Base-by-base conservation (phyloP, 2,113 vertebrate species). In the Chaenocephalus aceratus region DNA sequence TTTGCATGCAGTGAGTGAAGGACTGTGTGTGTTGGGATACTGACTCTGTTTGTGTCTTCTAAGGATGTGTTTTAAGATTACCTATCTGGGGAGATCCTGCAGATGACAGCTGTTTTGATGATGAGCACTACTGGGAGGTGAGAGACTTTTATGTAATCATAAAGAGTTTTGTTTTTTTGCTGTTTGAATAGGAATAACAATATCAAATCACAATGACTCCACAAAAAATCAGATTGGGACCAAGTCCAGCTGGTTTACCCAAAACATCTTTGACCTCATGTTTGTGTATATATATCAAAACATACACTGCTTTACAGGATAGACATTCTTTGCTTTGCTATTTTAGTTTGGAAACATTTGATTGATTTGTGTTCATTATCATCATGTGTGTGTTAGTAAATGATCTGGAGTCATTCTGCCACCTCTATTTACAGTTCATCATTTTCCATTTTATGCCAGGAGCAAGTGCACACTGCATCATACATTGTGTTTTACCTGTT, bases 121-220 rank as follows among this genome's bases (percentile, higher is more conserved):
- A 99, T 49, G 93, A 88, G 3, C 0, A 95, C 2, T 99, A 99
- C 89, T 99, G 98, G 98, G 96, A 98, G 97, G 98, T 99, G 81
- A 96, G 96, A 60, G 10, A 72, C 12, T 0, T 6, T 30, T 48
- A 44, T 30, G 67, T 68, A 11, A 13, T 14, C 34, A 23, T 30
- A 12, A 67, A 7, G 34, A 73, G 10, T 41, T 41, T 41, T 7
- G 5, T 0, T 58, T 77, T 63, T 75, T 45, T n/a, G 6, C 48
- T 61, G 7, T 45, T 60, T 21, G 15, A 71, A 41, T 41, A 41
- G 36, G 36, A 51, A 71, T 30, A 21, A 15, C 18, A 44, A 52
- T 51, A 72, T 72, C 54, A 67, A 44, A 7, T 73, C n/a, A 61
- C 13, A 34, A 10, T 13, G 49, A 41, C 14, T 34, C 4, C 21